phyloP scores from a whole-genome alignment of 2,797 vertebrate genomes.

The Okamejei kenojei region DNA sequence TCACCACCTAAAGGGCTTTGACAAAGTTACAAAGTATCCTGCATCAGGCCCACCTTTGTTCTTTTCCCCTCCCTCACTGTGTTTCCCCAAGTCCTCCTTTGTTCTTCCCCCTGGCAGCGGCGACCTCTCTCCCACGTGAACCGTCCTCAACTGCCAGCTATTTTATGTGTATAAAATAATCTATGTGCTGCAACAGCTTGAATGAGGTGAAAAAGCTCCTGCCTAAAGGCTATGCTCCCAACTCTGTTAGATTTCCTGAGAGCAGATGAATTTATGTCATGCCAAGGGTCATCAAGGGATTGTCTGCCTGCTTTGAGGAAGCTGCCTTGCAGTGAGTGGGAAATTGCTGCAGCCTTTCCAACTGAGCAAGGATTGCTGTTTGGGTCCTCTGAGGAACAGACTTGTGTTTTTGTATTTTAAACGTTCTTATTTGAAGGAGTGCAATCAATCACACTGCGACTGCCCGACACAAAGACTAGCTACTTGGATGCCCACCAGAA shows the following conservation, averaged over 20 bases:
- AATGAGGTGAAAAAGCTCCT: not conserved
- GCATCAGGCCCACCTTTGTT: no score
- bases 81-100: no score
- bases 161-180: not conserved
- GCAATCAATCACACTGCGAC: not conserved
- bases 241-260: not conserved
- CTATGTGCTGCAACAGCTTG: not conserved
- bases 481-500: not conserved
- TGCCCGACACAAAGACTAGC: not conserved
- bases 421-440: not conserved
- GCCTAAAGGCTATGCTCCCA: not conserved
- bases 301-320: not conserved
- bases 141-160: no score
- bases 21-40: no score
- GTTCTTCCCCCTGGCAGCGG: no score
- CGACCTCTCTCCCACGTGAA: no score
- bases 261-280: not conserved
- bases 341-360: not conserved
- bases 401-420: not conserved
- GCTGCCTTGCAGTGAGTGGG: no score
- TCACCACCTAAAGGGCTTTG: no score
- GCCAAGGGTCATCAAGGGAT: not conserved
- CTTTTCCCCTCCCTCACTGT: no score
- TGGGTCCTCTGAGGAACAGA: not conserved
- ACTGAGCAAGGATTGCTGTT: not conserved